phyloP scores from a whole-genome alignment of 2,888 invertebrate genomes.

The Eurois occulta region DNA sequence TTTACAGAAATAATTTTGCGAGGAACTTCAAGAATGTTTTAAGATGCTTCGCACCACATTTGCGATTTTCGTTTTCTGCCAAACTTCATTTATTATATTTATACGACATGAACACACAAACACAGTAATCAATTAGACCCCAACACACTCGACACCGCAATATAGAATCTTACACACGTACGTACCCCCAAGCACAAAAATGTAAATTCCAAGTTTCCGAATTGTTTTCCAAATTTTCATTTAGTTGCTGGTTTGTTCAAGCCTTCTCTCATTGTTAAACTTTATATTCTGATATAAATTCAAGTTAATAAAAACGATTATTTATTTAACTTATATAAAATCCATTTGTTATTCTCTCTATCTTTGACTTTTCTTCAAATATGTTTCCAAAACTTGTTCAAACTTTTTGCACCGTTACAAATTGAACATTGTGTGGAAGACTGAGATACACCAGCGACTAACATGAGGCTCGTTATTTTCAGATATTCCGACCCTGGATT shows the following conservation, averaged over 20 bases:
- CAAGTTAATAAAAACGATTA: neutral
- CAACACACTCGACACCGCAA: constrained; percentile 30
- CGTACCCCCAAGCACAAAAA: constrained; percentile 50
- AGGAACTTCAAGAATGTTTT: constrained; percentile 64
- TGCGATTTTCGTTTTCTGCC: constrained; percentile 65
- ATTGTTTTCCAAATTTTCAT: constrained; percentile 70
- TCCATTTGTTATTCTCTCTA: neutral
- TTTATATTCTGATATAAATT: constrained; percentile 13
- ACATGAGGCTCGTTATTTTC: constrained; percentile 88
- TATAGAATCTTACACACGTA: constrained; percentile 41
- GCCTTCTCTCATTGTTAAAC: constrained; percentile 72
- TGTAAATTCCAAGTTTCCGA: constrained; percentile 57
- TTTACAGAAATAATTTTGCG: constrained; percentile 70
- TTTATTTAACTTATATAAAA: neutral
- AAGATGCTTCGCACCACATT: constrained; percentile 72
- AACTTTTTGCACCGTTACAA: constrained; percentile 4
- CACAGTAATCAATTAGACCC: constrained; percentile 58
- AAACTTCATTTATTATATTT: constrained; percentile 62
- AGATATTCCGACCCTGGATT: constrained; percentile 90
- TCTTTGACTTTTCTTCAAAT: constrained; percentile 1
- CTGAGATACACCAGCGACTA: constrained; percentile 85
- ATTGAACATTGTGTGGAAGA: constrained; percentile 74
- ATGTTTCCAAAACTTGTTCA: neutral
- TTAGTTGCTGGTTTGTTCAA: constrained; percentile 83
- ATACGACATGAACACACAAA: constrained; percentile 55